Evolutionary conservation across 2,797 vertebrate genomes (phyloP).

Genomic region (Mallotus villosus): DNA sequence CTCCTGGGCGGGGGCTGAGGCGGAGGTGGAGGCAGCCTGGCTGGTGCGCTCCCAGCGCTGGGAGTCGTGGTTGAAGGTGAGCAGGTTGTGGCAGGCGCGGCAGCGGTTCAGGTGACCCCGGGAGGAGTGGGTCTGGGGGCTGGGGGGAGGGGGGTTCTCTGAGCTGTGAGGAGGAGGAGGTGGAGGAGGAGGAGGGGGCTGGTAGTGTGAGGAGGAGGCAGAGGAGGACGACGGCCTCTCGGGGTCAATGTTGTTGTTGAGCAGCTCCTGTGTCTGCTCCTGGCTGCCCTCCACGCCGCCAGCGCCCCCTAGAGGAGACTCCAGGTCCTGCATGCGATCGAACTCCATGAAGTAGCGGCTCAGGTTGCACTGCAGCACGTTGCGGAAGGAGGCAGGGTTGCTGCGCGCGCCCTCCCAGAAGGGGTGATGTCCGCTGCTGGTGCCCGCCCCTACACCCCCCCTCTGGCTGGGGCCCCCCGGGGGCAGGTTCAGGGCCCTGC

Average conservation of each 20-base stretch:
- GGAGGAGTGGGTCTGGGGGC: constrained; percentile 62
- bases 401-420: constrained; percentile 78
- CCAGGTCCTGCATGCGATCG: constrained; percentile 92
- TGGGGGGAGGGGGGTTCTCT: constrained; percentile 71
- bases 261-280: constrained; percentile 87
- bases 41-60: constrained; percentile 95
- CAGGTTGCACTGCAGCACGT: constrained; percentile 95
- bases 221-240: constrained; percentile 88
- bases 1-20: constrained; percentile 66
- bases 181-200: constrained; percentile 69
- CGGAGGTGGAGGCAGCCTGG: constrained; percentile 68
- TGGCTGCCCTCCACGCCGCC: constrained; percentile 69
- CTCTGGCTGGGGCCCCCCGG: constrained; percentile 39
- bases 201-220: constrained; percentile 68
- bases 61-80: constrained; percentile 98
- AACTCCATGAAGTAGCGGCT: constrained; percentile 98
- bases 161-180: constrained; percentile 71
- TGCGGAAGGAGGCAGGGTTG: constrained; percentile 84
- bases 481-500: constrained; percentile 69
- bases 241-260: constrained; percentile 94
- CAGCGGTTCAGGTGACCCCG: constrained; percentile 94
- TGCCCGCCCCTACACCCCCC: constrained; percentile 69
- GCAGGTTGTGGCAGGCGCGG: constrained; percentile 97
- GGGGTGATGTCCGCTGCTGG: constrained; percentile 79
- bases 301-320: constrained; percentile 79